Percentiles rank a stretch among this genome's conserved stretches.
phyloP scores from a whole-genome alignment of 2,888 invertebrate genomes.

The Pristionchus japonicus region DNA sequence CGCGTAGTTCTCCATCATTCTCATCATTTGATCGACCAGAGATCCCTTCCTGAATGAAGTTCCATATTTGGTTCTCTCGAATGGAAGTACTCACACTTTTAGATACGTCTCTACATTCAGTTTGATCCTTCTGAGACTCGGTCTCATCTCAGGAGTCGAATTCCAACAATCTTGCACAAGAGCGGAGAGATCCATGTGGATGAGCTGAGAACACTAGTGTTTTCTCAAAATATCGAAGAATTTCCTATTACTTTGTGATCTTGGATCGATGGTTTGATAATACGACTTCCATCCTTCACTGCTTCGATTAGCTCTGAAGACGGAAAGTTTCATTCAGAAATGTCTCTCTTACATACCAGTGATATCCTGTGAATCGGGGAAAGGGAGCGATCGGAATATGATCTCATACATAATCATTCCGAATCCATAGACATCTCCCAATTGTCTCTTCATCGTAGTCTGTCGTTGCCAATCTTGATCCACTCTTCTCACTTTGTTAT shows the following conservation, averaged over 20 bases:
- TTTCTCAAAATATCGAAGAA: no score
- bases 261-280: slow-evolving; percentile 67
- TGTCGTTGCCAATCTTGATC: slow-evolving; percentile 53
- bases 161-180: slow-evolving; percentile 67
- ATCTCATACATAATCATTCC: slow-evolving; percentile 72
- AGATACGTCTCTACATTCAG: slow-evolving; percentile 68
- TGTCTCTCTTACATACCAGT: slow-evolving; percentile 50
- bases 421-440: slow-evolving; percentile 73
- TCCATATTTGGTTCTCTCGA: background rate
- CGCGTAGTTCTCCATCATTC: slow-evolving; percentile 70
- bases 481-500: slow-evolving; percentile 62
- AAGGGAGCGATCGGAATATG: slow-evolving; percentile 71
- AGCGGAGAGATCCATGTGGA: slow-evolving; percentile 53
- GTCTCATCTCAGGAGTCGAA: slow-evolving; percentile 66
- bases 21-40: slow-evolving; percentile 74
- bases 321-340: background rate
- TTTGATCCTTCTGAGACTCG: slow-evolving; percentile 66
- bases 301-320: slow-evolving; percentile 61
- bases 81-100: slow-evolving; percentile 56
- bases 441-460: slow-evolving; percentile 55
- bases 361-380: slow-evolving; percentile 65
- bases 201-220: background rate
- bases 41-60: slow-evolving; percentile 65
- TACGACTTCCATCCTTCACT: slow-evolving; percentile 60
- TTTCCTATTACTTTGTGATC: slow-evolving; percentile 63